phyloP scores from a whole-genome alignment of 2,888 invertebrate species.

The Alloplasta piceator region DNA sequence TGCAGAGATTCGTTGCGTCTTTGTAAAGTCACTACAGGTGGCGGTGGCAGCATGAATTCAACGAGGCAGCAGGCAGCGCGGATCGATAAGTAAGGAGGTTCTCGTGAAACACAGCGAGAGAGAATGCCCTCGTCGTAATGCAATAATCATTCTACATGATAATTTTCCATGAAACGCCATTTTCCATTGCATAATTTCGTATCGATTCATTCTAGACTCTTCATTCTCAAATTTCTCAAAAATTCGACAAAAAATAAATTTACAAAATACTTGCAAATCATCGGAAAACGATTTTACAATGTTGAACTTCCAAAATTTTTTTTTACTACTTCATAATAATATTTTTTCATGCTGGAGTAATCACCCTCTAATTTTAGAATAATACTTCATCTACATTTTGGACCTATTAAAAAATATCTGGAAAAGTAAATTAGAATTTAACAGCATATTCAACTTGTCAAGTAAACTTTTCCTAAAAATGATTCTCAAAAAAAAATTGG shows the following conservation, averaged over 20 bases:
- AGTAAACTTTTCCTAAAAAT: too few relatives aligned
- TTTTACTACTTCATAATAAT: too few relatives aligned
- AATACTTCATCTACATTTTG: too few relatives aligned
- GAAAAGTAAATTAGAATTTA: too few relatives aligned
- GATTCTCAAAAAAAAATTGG: background rate
- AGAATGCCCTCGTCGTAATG: constrained; percentile 17
- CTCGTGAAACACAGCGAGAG: constrained; percentile 29
- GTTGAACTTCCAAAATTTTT: too few relatives aligned
- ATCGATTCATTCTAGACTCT: constrained; percentile 9
- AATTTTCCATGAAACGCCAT: constrained; percentile 6
- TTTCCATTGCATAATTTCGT: background rate
- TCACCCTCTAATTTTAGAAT: too few relatives aligned
- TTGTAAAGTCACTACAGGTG: constrained; percentile 66
- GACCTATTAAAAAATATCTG: too few relatives aligned
- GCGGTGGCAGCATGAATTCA: constrained; percentile 64
- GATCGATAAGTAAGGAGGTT: constrained; percentile 63
- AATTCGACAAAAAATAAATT: background rate
- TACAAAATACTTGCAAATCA: background rate
- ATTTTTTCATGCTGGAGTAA: too few relatives aligned
- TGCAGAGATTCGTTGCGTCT: constrained; percentile 61
- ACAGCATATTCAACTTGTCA: too few relatives aligned
- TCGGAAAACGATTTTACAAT: too few relatives aligned
- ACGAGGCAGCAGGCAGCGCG: constrained; percentile 24
- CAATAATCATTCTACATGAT: constrained; percentile 20
- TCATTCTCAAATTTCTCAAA: background rate